A percentile compares a stretch with the other conserved stretches of the same genome.
phyloP scores from a whole-genome alignment of 2,888 invertebrate genomes.

The Junonia oenone region DNA sequence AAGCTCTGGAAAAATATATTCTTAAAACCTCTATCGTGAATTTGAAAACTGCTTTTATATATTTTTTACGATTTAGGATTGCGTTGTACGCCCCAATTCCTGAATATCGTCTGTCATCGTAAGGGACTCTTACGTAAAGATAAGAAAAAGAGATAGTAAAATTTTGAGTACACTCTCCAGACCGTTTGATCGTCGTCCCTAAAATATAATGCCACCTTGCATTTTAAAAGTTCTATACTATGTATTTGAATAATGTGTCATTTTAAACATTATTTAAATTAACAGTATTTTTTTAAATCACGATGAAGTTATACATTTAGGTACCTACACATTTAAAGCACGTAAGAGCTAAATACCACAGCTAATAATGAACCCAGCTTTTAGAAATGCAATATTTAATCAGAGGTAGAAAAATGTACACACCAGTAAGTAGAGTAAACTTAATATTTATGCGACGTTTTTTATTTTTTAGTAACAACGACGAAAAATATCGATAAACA shows the following conservation, averaged over 20 bases:
- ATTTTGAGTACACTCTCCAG: slow-evolving; percentile 1
- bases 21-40: neutral
- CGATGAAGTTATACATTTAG: no score
- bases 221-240: neutral
- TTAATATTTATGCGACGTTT: no score
- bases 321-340: no score
- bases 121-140: slow-evolving; percentile 11
- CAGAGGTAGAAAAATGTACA: no score
- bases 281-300: no score
- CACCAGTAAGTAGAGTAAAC: no score
- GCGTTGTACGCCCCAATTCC: slow-evolving; percentile 6
- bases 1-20: slow-evolving; percentile 27
- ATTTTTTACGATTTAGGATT: slow-evolving; percentile 14
- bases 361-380: no score
- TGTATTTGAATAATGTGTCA: neutral
- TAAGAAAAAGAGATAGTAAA: neutral
- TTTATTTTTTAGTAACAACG: no score
- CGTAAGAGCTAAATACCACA: no score
- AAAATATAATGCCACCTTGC: neutral
- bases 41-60: slow-evolving; percentile 9
- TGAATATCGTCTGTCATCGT: slow-evolving; percentile 9
- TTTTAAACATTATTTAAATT: no score
- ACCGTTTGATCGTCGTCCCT: neutral
- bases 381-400: no score
- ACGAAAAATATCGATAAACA: no score